phyloP scores from a whole-genome alignment of 2,888 invertebrate genomes.

The Thymelicus acteon region DNA sequence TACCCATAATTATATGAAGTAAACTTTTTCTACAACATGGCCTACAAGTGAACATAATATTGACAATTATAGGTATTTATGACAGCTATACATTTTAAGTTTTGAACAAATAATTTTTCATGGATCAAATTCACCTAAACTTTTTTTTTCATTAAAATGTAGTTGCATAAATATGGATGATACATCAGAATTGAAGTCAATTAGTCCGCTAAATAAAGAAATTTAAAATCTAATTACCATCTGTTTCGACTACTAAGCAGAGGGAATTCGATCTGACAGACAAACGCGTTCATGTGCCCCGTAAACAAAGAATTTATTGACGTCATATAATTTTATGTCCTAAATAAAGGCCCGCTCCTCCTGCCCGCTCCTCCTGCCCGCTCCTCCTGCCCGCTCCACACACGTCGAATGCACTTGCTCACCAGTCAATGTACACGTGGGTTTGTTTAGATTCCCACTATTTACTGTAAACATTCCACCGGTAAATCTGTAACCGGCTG shows the following conservation, averaged over 20 bases:
- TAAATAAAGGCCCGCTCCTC: conserved; percentile 74
- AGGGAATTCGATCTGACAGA: conserved; percentile 56
- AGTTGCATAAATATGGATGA: no score
- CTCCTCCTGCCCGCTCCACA: conserved; percentile 46
- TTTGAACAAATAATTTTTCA: no score
- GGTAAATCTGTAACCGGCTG: conserved; percentile 27
- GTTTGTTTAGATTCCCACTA: conserved; percentile 75
- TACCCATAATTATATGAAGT: no score
- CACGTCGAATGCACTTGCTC: conserved; percentile 77
- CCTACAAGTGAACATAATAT: no score
- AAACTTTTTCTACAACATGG: no score
- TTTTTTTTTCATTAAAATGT: no score
- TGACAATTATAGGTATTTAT: no score
- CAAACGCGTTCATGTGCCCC: conserved; percentile 73
- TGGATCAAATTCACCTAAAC: no score
- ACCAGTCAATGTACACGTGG: conserved; percentile 72
- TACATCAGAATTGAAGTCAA: no score
- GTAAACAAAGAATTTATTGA: conserved; percentile 83
- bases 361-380: conserved; percentile 40
- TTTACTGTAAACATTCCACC: conserved; percentile 62
- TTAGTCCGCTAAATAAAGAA: conserved; percentile 1
- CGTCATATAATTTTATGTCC: conserved; percentile 83
- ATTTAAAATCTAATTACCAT: conserved; percentile 36
- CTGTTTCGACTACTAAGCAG: conserved; percentile 28
- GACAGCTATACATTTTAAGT: no score